These are phyloP conservation scores for Dendropsophus ebraccatus DNA, from an alignment of 2,113 vertebrate genomes.

Conservation along the genomic window DNA sequence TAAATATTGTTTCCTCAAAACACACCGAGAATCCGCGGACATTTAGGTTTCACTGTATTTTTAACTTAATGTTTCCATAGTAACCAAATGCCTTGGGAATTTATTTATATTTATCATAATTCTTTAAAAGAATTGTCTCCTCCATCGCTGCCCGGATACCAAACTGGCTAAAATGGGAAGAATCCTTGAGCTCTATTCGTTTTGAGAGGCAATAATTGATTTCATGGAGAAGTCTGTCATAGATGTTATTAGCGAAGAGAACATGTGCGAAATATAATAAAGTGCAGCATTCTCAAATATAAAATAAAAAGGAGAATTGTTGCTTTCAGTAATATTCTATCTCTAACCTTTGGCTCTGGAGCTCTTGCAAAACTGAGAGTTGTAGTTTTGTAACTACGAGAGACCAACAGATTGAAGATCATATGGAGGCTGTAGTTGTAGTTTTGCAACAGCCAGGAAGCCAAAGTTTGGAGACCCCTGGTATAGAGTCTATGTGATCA, in stretches of 20 bases:
- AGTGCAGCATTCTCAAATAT: background rate
- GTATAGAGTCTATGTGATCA: too few relatives aligned
- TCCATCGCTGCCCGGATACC: background rate
- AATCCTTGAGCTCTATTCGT: background rate
- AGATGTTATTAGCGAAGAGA: background rate
- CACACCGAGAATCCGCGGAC: background rate
- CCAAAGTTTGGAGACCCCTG: too few relatives aligned
- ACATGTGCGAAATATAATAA: background rate
- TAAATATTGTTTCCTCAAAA: constrained; percentile 4
- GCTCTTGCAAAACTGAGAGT: too few relatives aligned
- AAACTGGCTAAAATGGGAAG: background rate
- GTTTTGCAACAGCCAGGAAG: too few relatives aligned
- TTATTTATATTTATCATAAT: constrained; percentile 14
- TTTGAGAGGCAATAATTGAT: background rate
- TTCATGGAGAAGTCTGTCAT: background rate
- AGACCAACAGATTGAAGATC: too few relatives aligned
- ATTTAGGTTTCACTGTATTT: constrained; percentile 18
- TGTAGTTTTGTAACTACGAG: too few relatives aligned
- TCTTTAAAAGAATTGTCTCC: background rate
- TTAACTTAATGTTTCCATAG: constrained; percentile 1
- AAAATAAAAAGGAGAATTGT: too few relatives aligned
- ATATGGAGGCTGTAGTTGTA: too few relatives aligned
- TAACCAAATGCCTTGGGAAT: background rate
- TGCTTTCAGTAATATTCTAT: too few relatives aligned
- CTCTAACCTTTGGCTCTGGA: too few relatives aligned